Percentiles rank a stretch among this genome's conserved stretches.
These are phyloP conservation scores for Gavia stellata DNA, from an alignment of 2,113 vertebrate species.

Conservation along the genomic window DNA sequence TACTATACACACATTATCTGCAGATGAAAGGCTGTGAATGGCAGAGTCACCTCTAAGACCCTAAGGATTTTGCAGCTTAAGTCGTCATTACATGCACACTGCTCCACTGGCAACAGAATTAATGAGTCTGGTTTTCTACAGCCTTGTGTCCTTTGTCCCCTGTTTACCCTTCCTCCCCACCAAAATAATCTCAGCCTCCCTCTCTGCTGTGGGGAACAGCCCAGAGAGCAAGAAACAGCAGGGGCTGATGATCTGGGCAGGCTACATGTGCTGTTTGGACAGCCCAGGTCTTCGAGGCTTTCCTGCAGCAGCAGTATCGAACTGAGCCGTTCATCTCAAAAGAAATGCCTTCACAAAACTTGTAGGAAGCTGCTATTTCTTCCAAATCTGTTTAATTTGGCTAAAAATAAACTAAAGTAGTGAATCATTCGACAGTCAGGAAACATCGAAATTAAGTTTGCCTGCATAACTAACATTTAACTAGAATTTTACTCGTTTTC, in stretches of 20 bases:
- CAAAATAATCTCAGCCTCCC: not conserved
- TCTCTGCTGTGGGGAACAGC: not conserved
- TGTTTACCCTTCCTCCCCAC: not conserved
- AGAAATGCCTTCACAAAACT: not conserved
- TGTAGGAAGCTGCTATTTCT: not conserved
- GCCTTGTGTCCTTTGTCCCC: not conserved
- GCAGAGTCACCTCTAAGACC: not conserved
- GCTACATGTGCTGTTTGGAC: accelerated
- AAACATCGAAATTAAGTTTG: not conserved
- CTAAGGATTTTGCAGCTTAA: not conserved
- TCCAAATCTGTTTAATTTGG: not conserved
- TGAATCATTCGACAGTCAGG: not conserved
- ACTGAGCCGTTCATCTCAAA: not conserved
- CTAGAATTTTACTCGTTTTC: not conserved
- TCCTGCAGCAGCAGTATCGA: not conserved
- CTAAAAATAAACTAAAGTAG: not conserved
- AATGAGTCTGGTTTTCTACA: not conserved
- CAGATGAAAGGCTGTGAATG: not conserved
- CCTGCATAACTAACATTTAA: not conserved
- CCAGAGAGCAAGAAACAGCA: not conserved
- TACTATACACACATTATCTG: not conserved
- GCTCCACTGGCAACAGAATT: not conserved
- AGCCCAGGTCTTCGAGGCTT: not conserved
- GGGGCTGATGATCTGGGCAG: not conserved
- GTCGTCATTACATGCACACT: accelerated